phyloP scores from a whole-genome alignment of 92 coral and sea anemone species.

The Zoanthus sociatus region DNA sequence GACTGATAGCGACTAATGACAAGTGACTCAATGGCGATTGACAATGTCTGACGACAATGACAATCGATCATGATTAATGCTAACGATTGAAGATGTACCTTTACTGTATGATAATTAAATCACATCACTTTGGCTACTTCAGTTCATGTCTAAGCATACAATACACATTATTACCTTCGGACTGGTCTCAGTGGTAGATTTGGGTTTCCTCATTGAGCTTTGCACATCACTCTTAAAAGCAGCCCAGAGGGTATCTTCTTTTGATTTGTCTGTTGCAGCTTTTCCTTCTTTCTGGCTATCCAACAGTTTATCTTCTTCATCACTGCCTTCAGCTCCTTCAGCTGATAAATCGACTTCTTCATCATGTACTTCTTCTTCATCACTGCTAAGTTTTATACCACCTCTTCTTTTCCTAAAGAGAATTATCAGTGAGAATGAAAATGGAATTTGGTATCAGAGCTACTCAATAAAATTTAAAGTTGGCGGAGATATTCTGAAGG shows the following conservation, averaged over 20 bases:
- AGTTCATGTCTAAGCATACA: not conserved
- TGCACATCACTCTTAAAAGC: conserved; percentile 70
- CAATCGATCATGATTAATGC: too few relatives aligned
- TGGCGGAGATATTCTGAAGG: too few relatives aligned
- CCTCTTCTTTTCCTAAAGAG: conserved; percentile 61
- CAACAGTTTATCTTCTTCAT: conserved; percentile 47
- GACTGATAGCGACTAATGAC: too few relatives aligned
- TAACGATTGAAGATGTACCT: too few relatives aligned
- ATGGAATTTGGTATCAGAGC: too few relatives aligned
- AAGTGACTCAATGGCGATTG: too few relatives aligned
- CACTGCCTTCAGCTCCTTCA: conserved; percentile 4
- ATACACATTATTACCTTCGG: not conserved
- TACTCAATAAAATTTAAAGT: too few relatives aligned
- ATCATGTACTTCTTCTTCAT: conserved; percentile 3
- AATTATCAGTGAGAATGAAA: too few relatives aligned
- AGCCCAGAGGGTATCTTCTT: conserved; percentile 89
- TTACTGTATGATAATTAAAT: too few relatives aligned
- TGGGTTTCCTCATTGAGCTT: not conserved
- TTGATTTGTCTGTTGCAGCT: conserved; percentile 66
- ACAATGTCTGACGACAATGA: too few relatives aligned
- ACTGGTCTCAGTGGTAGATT: not conserved
- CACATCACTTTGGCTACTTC: too few relatives aligned
- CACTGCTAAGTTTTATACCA: conserved; percentile 67
- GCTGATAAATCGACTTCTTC: conserved; percentile 57
- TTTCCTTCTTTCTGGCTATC: conserved; percentile 51